Evolutionary conservation across 2,888 invertebrate species (phyloP).

Genomic region (Drosophila multiciliata): DNA sequence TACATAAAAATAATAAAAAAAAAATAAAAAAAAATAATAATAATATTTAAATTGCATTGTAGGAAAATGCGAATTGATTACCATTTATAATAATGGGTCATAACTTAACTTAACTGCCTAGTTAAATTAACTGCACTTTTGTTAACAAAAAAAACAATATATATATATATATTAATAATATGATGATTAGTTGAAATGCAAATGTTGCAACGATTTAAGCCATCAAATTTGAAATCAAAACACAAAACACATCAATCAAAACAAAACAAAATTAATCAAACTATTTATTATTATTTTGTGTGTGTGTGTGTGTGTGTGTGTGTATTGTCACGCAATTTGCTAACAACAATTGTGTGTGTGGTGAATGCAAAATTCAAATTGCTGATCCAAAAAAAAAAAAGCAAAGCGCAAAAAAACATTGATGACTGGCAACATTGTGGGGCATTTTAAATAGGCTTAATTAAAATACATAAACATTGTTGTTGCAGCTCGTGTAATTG

Average conservation of each 20-base stretch:
- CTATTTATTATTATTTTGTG: background rate
- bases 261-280: background rate
- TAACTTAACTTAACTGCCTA: background rate
- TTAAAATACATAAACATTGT: slow-evolving; percentile 51
- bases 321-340: slow-evolving; percentile 5
- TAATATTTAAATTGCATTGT: no score
- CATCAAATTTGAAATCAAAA: background rate
- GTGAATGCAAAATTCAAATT: slow-evolving; percentile 28
- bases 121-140: background rate
- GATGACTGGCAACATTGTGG: slow-evolving; percentile 54
- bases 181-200: background rate
- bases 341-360: slow-evolving; percentile 33
- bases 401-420: slow-evolving; percentile 2
- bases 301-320: background rate
- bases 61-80: background rate
- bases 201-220: background rate
- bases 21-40: no score
- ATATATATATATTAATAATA: no score
- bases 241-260: slow-evolving; percentile 7
- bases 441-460: slow-evolving; percentile 54
- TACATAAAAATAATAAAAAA: background rate
- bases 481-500: slow-evolving; percentile 2
- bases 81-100: background rate
- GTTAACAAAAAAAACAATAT: no score
- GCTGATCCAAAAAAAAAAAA: slow-evolving; percentile 6